These are phyloP conservation scores for Coilia nasus DNA, from an alignment of 2,797 vertebrate species.

Conservation along the genomic window DNA sequence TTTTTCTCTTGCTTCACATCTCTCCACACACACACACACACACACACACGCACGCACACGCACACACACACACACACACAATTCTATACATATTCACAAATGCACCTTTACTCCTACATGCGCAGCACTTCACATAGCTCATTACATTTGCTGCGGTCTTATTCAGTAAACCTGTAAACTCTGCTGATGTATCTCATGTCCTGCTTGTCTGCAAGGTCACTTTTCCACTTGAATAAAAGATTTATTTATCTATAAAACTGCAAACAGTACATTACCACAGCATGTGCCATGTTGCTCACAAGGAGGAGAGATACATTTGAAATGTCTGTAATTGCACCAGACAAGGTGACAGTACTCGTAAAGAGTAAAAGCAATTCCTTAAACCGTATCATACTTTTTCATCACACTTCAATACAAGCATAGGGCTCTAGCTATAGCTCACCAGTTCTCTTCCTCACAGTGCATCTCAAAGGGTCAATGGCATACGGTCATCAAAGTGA, in stretches of 20 bases:
- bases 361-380: not conserved
- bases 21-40: conserved; percentile 8
- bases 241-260: conserved; percentile 39
- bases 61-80: not conserved
- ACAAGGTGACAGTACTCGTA: not conserved
- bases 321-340: conserved; percentile 14
- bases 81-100: not conserved
- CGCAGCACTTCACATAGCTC: conserved; percentile 30
- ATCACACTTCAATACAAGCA: not conserved
- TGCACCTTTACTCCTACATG: not conserved
- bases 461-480: not conserved
- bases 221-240: conserved; percentile 44
- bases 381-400: not conserved
- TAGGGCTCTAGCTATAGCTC: not conserved
- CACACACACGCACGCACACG: not conserved
- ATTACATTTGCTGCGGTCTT: conserved; percentile 37
- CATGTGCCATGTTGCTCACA: not conserved
- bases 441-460: not conserved
- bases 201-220: conserved; percentile 43
- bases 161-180: conserved; percentile 31
- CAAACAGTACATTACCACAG: conserved; percentile 16
- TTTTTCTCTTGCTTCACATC: conserved; percentile 2
- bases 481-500: not conserved
- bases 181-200: conserved; percentile 35
- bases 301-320: not conserved